Evolutionary conservation across 1,140 invertebrate genomes (phyloP).

Genomic region (Diploscapter pachys): DNA sequence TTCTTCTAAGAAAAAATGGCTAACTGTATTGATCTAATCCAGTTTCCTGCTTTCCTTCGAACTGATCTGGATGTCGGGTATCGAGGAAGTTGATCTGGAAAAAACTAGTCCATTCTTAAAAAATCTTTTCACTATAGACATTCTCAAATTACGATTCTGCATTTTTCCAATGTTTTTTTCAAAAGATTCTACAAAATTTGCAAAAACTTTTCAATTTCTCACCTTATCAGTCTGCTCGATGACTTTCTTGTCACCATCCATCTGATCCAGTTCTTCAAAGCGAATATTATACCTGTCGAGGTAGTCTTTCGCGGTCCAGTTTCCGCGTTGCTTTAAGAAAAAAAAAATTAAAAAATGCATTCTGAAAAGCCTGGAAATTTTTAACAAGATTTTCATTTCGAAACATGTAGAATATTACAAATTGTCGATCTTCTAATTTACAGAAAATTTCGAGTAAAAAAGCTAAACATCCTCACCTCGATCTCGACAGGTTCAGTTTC

Average conservation of each 20-base stretch:
- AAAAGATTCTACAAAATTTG: background rate
- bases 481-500: slow-evolving; percentile 14
- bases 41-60: slow-evolving; percentile 48
- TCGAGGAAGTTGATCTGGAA: slow-evolving; percentile 42
- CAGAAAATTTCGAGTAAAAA: too few relatives aligned
- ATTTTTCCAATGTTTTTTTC: slow-evolving; percentile 5
- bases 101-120: background rate
- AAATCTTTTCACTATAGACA: background rate
- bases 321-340: slow-evolving; percentile 32
- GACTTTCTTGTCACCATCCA: slow-evolving; percentile 31
- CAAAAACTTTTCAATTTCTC: background rate
- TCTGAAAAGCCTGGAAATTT: background rate
- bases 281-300: slow-evolving; percentile 33
- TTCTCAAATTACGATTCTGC: too few relatives aligned
- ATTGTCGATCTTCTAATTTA: too few relatives aligned
- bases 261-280: slow-evolving; percentile 42
- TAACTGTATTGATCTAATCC: slow-evolving; percentile 44
- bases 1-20: background rate
- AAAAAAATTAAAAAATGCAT: background rate
- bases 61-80: slow-evolving; percentile 42
- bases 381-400: too few relatives aligned
- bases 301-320: slow-evolving; percentile 37
- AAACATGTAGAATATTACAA: too few relatives aligned
- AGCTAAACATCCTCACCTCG: too few relatives aligned
- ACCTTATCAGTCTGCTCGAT: slow-evolving; percentile 30